Evolutionary conservation across 2,888 invertebrate species (phyloP).

Genomic region (Pristionchus exspectatus): DNA sequence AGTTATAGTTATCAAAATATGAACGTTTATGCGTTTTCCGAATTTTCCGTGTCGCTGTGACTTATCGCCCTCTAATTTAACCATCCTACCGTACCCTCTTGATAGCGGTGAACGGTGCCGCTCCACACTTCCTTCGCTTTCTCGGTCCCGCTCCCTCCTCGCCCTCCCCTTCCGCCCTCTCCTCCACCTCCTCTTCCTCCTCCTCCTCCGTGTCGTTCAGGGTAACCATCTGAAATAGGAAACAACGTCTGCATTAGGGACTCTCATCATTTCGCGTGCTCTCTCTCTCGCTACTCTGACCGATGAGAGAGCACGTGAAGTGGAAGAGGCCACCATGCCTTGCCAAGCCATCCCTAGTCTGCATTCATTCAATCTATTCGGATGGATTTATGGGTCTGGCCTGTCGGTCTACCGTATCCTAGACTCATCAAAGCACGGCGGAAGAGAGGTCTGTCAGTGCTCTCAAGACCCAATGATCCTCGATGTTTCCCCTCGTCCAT

Average conservation of each 20-base stretch:
- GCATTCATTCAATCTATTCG: background rate
- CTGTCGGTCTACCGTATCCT: conserved; percentile 23
- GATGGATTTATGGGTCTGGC: background rate
- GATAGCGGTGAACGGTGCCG: background rate
- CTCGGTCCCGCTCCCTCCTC: background rate
- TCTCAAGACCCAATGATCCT: background rate
- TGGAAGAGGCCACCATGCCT: too few species aligned
- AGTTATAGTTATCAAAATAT: too few species aligned
- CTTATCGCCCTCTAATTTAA: too few species aligned
- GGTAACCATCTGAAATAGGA: conserved; percentile 25
- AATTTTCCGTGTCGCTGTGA: too few species aligned
- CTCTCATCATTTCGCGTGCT: too few species aligned
- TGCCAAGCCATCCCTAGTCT: too few species aligned
- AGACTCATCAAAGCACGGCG: too few species aligned
- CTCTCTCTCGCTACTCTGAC: too few species aligned
- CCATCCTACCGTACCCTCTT: conserved; percentile 4
- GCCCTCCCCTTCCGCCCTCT: background rate
- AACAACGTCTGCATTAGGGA: too few species aligned
- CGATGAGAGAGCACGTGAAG: too few species aligned
- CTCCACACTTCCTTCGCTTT: background rate
- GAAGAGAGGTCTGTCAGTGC: background rate
- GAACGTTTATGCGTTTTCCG: too few species aligned
- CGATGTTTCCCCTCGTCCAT: background rate
- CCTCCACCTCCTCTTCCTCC: background rate
- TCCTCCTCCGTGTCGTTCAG: conserved; percentile 6